Evolutionary conservation across 2,888 invertebrate species (phyloP).

Genomic region (Eustalomyia histrio): DNA sequence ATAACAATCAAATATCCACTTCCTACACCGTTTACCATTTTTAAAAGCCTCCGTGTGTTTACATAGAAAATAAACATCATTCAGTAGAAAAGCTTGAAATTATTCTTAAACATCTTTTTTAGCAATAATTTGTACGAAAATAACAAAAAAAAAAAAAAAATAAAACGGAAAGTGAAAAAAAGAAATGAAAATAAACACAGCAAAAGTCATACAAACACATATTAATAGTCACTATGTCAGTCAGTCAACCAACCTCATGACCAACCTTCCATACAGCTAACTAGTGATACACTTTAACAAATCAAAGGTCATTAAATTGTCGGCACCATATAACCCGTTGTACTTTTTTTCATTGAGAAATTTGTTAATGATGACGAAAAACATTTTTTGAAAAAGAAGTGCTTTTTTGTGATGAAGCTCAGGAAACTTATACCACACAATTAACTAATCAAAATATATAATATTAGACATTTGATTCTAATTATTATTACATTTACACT

Average conservation of each 20-base stretch:
- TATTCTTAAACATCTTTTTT: slow-evolving; percentile 44
- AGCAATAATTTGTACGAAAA: slow-evolving; percentile 13
- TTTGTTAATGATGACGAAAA: slow-evolving; percentile 50
- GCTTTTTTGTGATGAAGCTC: no score
- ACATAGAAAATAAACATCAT: slow-evolving; percentile 7
- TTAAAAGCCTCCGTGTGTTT: neutral
- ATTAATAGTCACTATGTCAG: neutral
- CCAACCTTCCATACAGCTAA: no score
- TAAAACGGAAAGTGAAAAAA: slow-evolving; percentile 9
- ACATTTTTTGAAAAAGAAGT: neutral
- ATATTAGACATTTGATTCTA: no score
- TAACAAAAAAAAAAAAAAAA: slow-evolving; percentile 16
- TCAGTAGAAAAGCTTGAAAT: slow-evolving; percentile 15
- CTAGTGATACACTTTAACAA: slow-evolving; percentile 10
- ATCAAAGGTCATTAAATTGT: slow-evolving; percentile 62
- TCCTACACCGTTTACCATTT: neutral
- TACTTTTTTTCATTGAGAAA: slow-evolving; percentile 46
- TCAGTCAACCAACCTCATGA: neutral
- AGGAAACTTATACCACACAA: no score
- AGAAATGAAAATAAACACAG: slow-evolving; percentile 8
- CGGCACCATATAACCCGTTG: slow-evolving; percentile 40
- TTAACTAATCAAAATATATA: no score
- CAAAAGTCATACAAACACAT: slow-evolving; percentile 3
- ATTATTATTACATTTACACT: no score
- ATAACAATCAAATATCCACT: slow-evolving; percentile 13